Evolutionary conservation across 2,797 vertebrate species (phyloP).

Genomic region (Triplophysa yarkandensis): DNA sequence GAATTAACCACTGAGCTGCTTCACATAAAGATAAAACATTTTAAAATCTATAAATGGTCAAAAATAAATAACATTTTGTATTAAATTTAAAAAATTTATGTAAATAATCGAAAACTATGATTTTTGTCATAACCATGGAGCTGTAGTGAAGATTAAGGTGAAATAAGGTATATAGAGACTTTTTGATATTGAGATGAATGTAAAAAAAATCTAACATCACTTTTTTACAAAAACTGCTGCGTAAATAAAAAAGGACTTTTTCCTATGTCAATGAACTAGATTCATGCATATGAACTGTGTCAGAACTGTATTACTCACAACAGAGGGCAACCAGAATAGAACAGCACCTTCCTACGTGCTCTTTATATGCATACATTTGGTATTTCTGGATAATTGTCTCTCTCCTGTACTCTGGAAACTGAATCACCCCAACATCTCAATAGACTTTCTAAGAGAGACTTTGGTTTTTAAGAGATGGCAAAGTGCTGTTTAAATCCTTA

Average conservation of each 20-base stretch:
- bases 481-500: conserved; percentile 11
- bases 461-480: conserved; percentile 19
- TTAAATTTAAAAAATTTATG: no score
- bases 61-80: no score
- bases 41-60: no score
- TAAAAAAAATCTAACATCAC: no score
- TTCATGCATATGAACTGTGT: neutral
- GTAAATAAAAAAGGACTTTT: neutral
- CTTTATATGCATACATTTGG: neutral
- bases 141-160: no score
- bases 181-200: no score
- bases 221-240: no score
- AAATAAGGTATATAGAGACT: no score
- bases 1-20: no score
- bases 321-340: conserved; percentile 3
- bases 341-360: conserved; percentile 4
- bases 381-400: conserved; percentile 16
- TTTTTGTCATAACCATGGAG: no score
- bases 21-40: no score
- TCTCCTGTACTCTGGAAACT: neutral
- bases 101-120: no score
- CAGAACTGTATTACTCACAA: conserved; percentile 3
- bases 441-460: neutral
- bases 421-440: conserved; percentile 11
- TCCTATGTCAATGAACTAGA: neutral